Percentiles rank a stretch among this genome's conserved stretches.
phyloP scores from a whole-genome alignment of 1,140 invertebrate species.

The Anastrepha ludens region DNA sequence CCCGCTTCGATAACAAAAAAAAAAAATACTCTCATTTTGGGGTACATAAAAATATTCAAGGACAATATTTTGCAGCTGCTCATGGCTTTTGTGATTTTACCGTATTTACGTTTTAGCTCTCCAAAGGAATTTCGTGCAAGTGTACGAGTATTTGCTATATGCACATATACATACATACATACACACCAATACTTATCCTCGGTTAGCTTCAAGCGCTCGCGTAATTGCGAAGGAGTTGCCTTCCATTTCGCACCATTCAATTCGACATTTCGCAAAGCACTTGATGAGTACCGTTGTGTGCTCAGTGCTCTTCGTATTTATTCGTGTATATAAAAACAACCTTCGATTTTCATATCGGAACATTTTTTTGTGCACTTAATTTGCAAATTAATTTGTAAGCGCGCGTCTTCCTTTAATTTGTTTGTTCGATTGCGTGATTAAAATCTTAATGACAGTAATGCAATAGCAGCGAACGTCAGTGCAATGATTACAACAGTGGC shows the following conservation, averaged over 20 bases:
- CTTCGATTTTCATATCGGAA: no score
- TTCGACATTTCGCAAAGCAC: no score
- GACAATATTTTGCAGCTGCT: conserved; percentile 10
- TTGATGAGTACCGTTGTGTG: no score
- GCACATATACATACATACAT: not conserved
- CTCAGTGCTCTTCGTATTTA: no score
- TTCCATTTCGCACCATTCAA: not conserved
- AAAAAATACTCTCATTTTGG: not conserved
- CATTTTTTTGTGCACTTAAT: no score
- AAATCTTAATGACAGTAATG: conserved; percentile 12
- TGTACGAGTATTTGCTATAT: not conserved
- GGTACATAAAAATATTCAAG: conserved; percentile 42
- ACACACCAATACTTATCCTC: not conserved
- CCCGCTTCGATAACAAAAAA: no score
- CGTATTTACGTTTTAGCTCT: not conserved
- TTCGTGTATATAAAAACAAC: no score
- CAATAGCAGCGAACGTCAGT: not conserved
- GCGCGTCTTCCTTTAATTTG: not conserved
- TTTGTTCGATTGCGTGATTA: conserved; percentile 40
- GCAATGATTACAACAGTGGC: not conserved
- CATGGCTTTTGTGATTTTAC: not conserved
- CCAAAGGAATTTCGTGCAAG: conserved; percentile 10
- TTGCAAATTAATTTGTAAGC: not conserved
- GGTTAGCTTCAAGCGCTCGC: not conserved
- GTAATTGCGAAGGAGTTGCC: not conserved